Evolutionary conservation across 1,140 invertebrate species (phyloP).

Genomic region (Drosophila oshimai): DNA sequence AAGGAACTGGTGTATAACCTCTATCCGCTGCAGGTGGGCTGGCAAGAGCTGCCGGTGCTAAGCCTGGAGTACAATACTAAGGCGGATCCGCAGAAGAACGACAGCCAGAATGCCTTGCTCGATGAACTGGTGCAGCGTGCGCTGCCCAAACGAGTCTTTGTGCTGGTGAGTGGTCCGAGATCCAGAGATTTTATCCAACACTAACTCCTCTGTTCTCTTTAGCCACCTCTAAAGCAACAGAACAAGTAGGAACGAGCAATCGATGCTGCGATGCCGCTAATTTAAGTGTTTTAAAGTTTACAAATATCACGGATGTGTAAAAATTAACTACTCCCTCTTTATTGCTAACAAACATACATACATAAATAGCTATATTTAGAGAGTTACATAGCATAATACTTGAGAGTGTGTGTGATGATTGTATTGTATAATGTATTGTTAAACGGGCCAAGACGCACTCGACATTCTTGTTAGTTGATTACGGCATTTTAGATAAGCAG

Average conservation of each 20-base stretch:
- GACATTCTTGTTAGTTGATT: conserved; percentile 47
- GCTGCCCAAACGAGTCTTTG: conserved; percentile 81
- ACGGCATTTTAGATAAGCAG: conserved; percentile 19
- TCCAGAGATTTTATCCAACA: too few relatives aligned
- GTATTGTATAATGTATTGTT: conserved; percentile 36
- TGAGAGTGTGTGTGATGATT: conserved; percentile 49
- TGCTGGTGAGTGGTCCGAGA: conserved; percentile 59
- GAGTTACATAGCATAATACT: conserved; percentile 68
- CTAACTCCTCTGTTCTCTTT: neutral
- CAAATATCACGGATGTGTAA: conserved; percentile 50
- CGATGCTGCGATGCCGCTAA: conserved; percentile 10
- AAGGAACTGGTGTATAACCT: conserved; percentile 80
- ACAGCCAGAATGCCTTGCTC: conserved; percentile 71
- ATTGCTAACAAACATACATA: conserved; percentile 50
- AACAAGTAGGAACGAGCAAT: conserved; percentile 51
- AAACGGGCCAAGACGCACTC: conserved; percentile 23
- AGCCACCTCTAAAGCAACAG: conserved; percentile 75
- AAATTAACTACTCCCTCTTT: conserved; percentile 47
- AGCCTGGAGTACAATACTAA: conserved; percentile 78
- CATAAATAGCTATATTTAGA: conserved; percentile 57
- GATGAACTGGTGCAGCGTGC: conserved; percentile 76
- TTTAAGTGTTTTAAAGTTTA: conserved; percentile 73
- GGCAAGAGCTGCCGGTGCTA: conserved; percentile 78
- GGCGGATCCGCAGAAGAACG: conserved; percentile 73
- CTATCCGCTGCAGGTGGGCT: conserved; percentile 80